Base-by-base conservation (phyloP, 2,113 vertebrate genomes). In the Synchiropus splendidus region DNA sequence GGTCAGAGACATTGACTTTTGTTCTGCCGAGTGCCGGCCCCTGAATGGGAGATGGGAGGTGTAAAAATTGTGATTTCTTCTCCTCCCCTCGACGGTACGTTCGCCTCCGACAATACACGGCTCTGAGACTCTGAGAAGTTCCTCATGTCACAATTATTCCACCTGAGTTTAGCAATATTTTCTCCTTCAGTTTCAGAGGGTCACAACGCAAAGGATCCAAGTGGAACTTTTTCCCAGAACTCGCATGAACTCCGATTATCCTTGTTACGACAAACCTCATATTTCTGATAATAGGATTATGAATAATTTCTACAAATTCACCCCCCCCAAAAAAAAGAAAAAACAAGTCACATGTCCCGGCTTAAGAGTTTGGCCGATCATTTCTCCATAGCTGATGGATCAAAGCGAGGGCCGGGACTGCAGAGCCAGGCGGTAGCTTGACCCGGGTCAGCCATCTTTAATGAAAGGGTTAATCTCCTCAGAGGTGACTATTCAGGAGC, bases 401-500 rank as follows among this genome's bases (percentile, higher is more conserved):
- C 94, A 98, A 98, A 98, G 93, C 85, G 66, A 79, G 73, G 83
- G 9, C 77, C 81, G 83, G 80, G 80, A 87, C 84, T 79, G 80
- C 84, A 69, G 85, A 88, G 83, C 86, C 84, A 86, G 87, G 88
- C 89, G 67, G 88, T 86, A 87, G 89, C 88, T 89, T 96, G 92
- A 97, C 92, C 92, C 88, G 80, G 82, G 88, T 87, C 85, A 86
- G 85, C 89, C 84, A 86, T 91, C 91, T 86, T 89, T 90, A 94
- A 95, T 96, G 94, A 96, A 97, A 93, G 94, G 94, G 94, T 98
- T 97, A 98, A 98, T 96, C 94, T 97, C 88, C 87, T 94, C 89
- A 79, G 87, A 91, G 90, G 90, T 94, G 89, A 96, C 90, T 85
- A 94, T 93, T 93, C 89, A 98, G 85, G 79, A 90, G 89, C 91